phyloP scores from a whole-genome alignment of 2,113 vertebrate species.

The Lonchura striata region DNA sequence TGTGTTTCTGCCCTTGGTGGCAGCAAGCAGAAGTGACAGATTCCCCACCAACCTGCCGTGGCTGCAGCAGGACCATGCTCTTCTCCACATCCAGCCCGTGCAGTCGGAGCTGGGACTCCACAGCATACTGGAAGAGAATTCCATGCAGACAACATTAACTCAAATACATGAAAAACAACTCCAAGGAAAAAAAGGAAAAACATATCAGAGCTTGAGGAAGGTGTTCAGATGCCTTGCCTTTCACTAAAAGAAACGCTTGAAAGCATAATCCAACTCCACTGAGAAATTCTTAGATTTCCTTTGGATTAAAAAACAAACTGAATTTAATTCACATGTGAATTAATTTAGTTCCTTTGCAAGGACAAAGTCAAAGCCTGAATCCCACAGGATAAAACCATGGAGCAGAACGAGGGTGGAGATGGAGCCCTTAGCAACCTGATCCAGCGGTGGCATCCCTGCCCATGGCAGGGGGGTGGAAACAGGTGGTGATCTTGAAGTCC shows the following conservation, averaged over 20 bases:
- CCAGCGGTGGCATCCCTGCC: neutral
- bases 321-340: neutral
- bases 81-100: slow-evolving; percentile 77
- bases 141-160: neutral
- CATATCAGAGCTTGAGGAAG: neutral
- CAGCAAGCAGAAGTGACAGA: neutral
- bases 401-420: neutral
- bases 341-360: neutral
- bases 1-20: neutral
- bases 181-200: neutral
- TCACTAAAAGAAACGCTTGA: neutral
- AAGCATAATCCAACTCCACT: neutral
- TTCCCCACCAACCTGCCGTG: slow-evolving; percentile 78
- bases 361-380: neutral
- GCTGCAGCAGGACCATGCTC: slow-evolving; percentile 82
- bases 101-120: slow-evolving; percentile 89
- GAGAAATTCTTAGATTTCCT: neutral
- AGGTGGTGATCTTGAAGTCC: neutral
- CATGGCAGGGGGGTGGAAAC: too few relatives aligned
- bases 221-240: neutral
- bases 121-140: slow-evolving; percentile 81
- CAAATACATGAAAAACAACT: neutral
- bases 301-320: neutral
- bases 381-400: neutral
- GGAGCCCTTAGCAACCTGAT: too few relatives aligned